Percentiles rank a stretch among this genome's conserved stretches.
Conservation (phyloP, 2,888 invertebrate species). For the Brassicogethes aeneus region DNA sequence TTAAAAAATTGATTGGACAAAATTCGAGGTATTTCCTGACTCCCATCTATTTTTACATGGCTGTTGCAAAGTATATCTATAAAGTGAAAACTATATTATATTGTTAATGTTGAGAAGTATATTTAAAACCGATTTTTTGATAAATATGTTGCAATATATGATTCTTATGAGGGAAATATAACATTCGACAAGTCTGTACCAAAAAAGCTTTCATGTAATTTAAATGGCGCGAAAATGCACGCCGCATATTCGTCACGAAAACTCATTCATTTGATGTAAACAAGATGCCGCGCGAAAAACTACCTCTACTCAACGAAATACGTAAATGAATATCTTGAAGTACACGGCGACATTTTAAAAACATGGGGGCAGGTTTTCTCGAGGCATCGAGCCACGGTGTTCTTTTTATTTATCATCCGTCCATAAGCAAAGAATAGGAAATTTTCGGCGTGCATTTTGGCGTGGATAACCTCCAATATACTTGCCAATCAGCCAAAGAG, state of each 20-base stretch:
- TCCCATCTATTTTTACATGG: slow-evolving; percentile 34
- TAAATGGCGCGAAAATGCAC: not conserved
- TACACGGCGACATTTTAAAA: too few relatives aligned
- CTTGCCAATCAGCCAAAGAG: slow-evolving; percentile 32
- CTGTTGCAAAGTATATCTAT: slow-evolving; percentile 38
- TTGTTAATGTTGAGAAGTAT: slow-evolving; percentile 36
- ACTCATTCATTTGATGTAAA: not conserved
- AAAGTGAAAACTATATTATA: slow-evolving; percentile 31
- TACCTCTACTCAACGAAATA: too few relatives aligned
- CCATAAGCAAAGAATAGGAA: not conserved
- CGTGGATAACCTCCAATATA: not conserved
- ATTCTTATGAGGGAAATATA: slow-evolving; percentile 16
- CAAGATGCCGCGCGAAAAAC: too few relatives aligned
- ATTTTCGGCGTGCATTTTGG: not conserved
- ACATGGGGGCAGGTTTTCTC: too few relatives aligned
- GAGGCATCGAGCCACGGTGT: not conserved
- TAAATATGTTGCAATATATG: slow-evolving; percentile 29
- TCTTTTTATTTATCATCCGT: not conserved
- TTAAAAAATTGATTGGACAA: not conserved
- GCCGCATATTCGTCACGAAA: not conserved
- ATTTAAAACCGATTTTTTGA: slow-evolving; percentile 34
- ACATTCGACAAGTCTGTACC: not conserved
- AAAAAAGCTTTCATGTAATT: not conserved
- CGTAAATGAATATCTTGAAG: too few relatives aligned
- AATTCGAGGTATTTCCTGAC: slow-evolving; percentile 34